Base-by-base conservation (phyloP, 2,797 vertebrate species). In the Chromis chromis region DNA sequence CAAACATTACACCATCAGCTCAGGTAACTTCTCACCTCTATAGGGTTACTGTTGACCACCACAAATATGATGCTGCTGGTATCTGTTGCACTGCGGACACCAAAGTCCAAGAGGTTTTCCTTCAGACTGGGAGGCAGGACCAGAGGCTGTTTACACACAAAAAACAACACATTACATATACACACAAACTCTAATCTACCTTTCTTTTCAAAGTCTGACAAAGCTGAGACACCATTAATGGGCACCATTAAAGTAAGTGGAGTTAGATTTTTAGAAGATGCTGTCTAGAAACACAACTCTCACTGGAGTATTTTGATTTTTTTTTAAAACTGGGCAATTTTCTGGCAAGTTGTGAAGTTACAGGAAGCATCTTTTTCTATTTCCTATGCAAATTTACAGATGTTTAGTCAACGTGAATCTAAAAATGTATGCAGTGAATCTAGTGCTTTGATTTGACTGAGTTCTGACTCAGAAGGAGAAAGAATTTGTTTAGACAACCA, bases 21-120 rank as follows among this genome's bases (percentile, higher is more conserved):
- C 1, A 0, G 6, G 58, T 13, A 25, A 28, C 16, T 4, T 24
- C 91, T 95, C 93, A 99, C 98, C 98, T 99, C 97, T 92, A 99
- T 98, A 1, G 98, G 98, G 89, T 99, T 99, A 87, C 96, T 98
- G 94, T 99, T 99, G 84, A 98, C 88, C 80, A 98, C 94, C 85
- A 96, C 95, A 91, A 99, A 97, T 76, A 96, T 90, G 88, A 99
- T 96, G 93, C 92, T 97, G 88, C 94, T 96, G 88, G 94, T 94
- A 92, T 99, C 97, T 70, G 96, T 94, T 65, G 96, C 97, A 90
- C 98, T 99, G 81, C 97, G 91, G 78, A 99, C 92, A 36, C 98
- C 96, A 89, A 98, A 99, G 93, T 99, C 97, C 94, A 99, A 93
- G 82, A 96, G 90, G 81, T 93, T 96, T 40, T 97, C 96, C 74